These are phyloP conservation scores for Drosophila kanapiae DNA, from an alignment of 1,140 invertebrate genomes.

Conservation along the genomic window DNA sequence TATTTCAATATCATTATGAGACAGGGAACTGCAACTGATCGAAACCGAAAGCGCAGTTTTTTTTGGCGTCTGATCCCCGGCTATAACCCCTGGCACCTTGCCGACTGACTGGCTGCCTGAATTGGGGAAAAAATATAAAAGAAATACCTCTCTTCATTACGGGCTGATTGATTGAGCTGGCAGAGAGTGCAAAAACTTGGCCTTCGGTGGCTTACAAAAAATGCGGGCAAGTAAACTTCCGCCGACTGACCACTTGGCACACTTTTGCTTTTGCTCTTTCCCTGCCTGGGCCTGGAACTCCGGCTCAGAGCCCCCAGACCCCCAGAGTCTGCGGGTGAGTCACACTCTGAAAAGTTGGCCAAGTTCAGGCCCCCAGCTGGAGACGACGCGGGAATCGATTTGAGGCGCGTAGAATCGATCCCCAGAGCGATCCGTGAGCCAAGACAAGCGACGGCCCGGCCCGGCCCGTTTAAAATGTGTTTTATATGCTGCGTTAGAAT, in stretches of 20 bases:
- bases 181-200: constrained; percentile 55
- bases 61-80: constrained; percentile 35
- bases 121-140: constrained; percentile 28
- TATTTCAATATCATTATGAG: constrained; percentile 49
- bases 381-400: constrained; percentile 40
- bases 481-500: constrained; percentile 73
- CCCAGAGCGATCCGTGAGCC: constrained; percentile 12
- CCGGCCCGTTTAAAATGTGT: constrained; percentile 28
- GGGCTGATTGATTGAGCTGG: constrained; percentile 72
- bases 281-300: constrained; percentile 8
- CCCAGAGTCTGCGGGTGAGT: constrained; percentile 11
- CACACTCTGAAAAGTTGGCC: constrained; percentile 63
- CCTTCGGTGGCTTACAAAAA: constrained; percentile 67
- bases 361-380: constrained; percentile 77
- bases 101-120: constrained; percentile 14
- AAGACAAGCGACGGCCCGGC: background rate
- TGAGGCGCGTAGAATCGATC: constrained; percentile 10
- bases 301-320: constrained; percentile 9
- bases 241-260: constrained; percentile 73
- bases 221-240: constrained; percentile 82
- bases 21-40: constrained; percentile 61
- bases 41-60: constrained; percentile 39
- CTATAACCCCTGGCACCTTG: constrained; percentile 32
- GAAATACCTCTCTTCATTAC: constrained; percentile 58
- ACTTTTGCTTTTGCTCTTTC: constrained; percentile 64